These are phyloP conservation scores for Papilio xuthus DNA, from an alignment of 1,140 invertebrate species.

Conservation along the genomic window DNA sequence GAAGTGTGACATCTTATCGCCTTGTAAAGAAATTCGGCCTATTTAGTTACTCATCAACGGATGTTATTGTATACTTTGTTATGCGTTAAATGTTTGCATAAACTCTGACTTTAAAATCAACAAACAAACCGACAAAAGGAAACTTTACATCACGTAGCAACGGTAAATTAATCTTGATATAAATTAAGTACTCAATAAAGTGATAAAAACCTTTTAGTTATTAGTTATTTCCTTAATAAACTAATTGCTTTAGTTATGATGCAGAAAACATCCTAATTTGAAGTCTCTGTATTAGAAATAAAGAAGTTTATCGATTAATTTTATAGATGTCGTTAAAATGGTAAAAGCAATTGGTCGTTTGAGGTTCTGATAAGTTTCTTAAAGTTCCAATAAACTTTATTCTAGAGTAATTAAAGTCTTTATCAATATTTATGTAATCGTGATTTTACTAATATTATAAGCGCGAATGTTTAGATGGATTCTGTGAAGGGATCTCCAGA, in stretches of 20 bases:
- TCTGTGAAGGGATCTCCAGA: no score
- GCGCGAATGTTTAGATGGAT: no score
- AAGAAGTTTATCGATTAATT: slow-evolving; percentile 8
- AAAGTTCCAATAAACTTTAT: slow-evolving; percentile 35
- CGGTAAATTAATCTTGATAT: slow-evolving; percentile 15
- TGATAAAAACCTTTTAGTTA: slow-evolving; percentile 35
- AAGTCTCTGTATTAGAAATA: neutral
- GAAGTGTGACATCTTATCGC: neutral
- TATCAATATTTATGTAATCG: neutral
- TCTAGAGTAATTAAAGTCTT: slow-evolving; percentile 33
- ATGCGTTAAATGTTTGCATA: neutral
- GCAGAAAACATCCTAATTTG: slow-evolving; percentile 9
- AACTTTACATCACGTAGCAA: slow-evolving; percentile 25
- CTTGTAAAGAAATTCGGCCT: neutral
- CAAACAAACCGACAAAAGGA: slow-evolving; percentile 5
- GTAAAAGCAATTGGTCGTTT: neutral
- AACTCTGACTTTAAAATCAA: slow-evolving; percentile 12
- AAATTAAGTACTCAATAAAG: slow-evolving; percentile 32
- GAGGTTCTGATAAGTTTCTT: slow-evolving; percentile 3
- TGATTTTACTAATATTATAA: no score
- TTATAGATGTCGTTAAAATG: slow-evolving; percentile 12
- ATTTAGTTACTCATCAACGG: neutral
- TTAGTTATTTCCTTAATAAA: slow-evolving; percentile 31
- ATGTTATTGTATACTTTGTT: neutral
- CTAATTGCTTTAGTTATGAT: slow-evolving; percentile 1